A percentile compares a stretch with the other conserved stretches of the same genome.
These are phyloP conservation scores for Dolichopus griseipennis DNA, from an alignment of 2,888 invertebrate species.

Conservation along the genomic window DNA sequence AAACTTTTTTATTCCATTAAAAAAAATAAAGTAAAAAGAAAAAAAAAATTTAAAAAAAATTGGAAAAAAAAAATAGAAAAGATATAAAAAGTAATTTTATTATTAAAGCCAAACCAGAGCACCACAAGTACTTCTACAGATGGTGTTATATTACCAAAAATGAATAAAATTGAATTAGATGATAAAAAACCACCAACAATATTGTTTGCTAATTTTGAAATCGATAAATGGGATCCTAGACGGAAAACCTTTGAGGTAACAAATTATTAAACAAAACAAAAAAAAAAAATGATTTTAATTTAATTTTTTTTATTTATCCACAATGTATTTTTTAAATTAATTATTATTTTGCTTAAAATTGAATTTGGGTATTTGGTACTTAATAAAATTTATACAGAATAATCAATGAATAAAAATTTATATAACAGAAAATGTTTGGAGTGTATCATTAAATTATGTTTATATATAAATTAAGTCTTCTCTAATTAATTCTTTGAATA, in stretches of 20 bases:
- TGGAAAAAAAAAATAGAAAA: not conserved
- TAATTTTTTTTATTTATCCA: no score
- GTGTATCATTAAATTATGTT: no score
- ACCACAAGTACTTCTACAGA: not conserved
- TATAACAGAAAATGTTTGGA: no score
- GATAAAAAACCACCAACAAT: constrained; percentile 6
- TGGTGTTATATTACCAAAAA: not conserved
- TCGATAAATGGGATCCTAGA: constrained; percentile 6
- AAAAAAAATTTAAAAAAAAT: not conserved
- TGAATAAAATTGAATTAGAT: constrained; percentile 4
- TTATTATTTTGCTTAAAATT: no score
- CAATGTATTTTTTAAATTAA: no score
- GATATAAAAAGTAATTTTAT: not conserved
- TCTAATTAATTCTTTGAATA: no score
- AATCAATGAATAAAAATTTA: no score
- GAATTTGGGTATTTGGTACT: no score
- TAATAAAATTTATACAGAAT: no score
- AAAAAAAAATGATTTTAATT: no score
- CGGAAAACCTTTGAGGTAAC: constrained; percentile 1
- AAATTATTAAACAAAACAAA: not conserved
- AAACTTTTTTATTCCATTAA: no score
- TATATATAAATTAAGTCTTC: no score
- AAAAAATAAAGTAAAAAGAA: not conserved
- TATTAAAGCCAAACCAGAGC: constrained; percentile 1
- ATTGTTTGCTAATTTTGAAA: constrained; percentile 4